A percentile compares a stretch with the other conserved stretches of the same genome.
Conservation (phyloP, 2,113 vertebrate genomes). For the Prinia subflava region DNA sequence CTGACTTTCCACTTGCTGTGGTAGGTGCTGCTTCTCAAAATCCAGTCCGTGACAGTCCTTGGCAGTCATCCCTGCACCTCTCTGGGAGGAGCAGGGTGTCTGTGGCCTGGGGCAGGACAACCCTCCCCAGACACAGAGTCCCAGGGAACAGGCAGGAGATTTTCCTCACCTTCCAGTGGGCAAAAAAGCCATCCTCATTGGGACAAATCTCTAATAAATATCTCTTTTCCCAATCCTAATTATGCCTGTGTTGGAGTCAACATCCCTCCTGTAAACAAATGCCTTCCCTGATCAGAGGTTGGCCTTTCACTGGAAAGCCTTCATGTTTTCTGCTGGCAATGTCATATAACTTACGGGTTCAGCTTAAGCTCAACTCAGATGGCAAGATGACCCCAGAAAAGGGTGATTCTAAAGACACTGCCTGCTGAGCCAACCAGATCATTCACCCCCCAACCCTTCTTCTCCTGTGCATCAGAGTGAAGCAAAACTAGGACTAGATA, state of each 20-base stretch:
- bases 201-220: background rate
- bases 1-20: background rate
- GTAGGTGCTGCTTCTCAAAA: background rate
- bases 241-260: background rate
- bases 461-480: background rate
- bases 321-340: background rate
- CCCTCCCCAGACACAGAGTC: background rate
- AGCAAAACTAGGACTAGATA: background rate
- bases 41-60: background rate
- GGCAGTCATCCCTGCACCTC: background rate
- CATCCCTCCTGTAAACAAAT: background rate
- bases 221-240: background rate
- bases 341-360: background rate
- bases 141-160: background rate
- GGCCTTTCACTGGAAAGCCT: background rate
- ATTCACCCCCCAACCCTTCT: background rate
- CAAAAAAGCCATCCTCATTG: background rate
- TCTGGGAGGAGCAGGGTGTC: accelerated
- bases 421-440: background rate
- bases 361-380: background rate
- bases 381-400: background rate
- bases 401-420: background rate
- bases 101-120: background rate
- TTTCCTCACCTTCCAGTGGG: background rate
- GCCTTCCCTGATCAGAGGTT: background rate